phyloP scores from a whole-genome alignment of 2,113 vertebrate species.

The Elephantulus edwardii region DNA sequence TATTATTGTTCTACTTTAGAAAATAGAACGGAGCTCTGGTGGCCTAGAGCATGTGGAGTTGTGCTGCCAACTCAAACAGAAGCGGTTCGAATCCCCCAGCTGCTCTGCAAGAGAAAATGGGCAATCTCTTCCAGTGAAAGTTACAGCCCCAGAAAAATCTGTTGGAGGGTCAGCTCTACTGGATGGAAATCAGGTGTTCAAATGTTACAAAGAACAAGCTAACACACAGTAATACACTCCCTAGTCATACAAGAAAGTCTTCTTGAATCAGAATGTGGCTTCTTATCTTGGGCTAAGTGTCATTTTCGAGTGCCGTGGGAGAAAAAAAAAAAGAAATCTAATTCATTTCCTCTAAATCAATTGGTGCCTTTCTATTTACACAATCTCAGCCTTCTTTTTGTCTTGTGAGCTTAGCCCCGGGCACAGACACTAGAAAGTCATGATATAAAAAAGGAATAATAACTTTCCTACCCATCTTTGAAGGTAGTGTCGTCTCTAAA shows the following conservation, averaged over 20 bases:
- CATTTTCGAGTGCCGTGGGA: not conserved
- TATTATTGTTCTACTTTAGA: not conserved
- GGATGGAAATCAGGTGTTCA: too few species aligned
- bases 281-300: not conserved
- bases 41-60: too few species aligned
- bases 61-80: too few species aligned
- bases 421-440: not conserved
- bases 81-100: too few species aligned
- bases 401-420: not conserved
- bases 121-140: too few species aligned
- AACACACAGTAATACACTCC: not conserved
- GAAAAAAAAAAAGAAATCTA: not conserved
- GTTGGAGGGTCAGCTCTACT: too few species aligned
- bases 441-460: too few species aligned
- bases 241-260: not conserved
- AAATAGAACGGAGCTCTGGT: too few species aligned
- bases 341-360: conserved; percentile 1
- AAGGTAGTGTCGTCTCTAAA: conserved; percentile 7
- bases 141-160: too few species aligned
- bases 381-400: not conserved
- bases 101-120: too few species aligned
- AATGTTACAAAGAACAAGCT: not conserved
- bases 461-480: not conserved
- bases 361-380: not conserved
- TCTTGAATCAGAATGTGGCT: not conserved